Evolutionary conservation across 1,140 invertebrate genomes (phyloP).

Genomic region (Bradynema listronoti): DNA sequence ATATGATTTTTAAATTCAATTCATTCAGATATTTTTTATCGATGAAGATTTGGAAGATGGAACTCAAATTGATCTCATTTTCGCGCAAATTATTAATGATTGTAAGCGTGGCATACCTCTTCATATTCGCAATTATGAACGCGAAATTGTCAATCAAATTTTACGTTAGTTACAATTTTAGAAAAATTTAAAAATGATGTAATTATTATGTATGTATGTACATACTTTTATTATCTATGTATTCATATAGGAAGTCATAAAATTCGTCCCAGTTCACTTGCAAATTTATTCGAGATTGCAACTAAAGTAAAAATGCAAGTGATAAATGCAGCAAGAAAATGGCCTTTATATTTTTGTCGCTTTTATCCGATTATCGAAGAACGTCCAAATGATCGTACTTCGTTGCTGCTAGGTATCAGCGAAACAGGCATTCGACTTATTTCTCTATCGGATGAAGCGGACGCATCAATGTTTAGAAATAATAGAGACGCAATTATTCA

Average conservation of each 20-base stretch:
- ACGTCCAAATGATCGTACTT: conserved; percentile 24
- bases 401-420: conserved; percentile 18
- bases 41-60: conserved; percentile 25
- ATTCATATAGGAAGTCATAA: conserved; percentile 21
- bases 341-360: conserved; percentile 35
- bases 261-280: conserved; percentile 14
- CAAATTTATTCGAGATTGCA: conserved; percentile 21
- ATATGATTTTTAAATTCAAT: not conserved
- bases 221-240: conserved; percentile 6
- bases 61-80: conserved; percentile 26
- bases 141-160: conserved; percentile 22
- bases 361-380: conserved; percentile 32
- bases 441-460: conserved; percentile 5
- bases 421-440: conserved; percentile 34
- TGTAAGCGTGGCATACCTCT: conserved; percentile 15
- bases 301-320: conserved; percentile 25
- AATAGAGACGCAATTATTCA: conserved; percentile 22
- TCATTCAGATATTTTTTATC: conserved; percentile 14
- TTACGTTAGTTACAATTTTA: conserved; percentile 25
- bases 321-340: conserved; percentile 28
- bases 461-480: conserved; percentile 15
- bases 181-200: too few relatives aligned
- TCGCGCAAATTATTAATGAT: conserved; percentile 28
- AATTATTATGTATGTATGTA: not conserved
- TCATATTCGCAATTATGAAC: conserved; percentile 34